Base-by-base conservation (phyloP, 2,797 vertebrate genomes). In the Gymnoscopelus microlampas region DNA sequence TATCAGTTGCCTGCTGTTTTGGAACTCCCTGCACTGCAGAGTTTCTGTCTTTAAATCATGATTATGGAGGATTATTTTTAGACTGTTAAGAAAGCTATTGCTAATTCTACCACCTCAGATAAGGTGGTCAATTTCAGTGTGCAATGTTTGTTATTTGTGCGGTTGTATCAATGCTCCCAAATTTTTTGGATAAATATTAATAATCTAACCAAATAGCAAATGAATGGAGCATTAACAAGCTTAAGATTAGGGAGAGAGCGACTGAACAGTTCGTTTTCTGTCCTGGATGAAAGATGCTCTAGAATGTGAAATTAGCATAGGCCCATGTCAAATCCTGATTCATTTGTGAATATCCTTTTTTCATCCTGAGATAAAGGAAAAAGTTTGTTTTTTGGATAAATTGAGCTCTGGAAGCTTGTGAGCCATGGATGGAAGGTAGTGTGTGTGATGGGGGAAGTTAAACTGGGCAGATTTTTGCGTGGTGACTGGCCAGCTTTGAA, bases 401-500 rank as follows among this genome's bases (percentile, higher is more conserved):
- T 83, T 72, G 47, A 68, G 69, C 39, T 80, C 73, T 53, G 51
- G 55, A 59, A 71, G 68, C 79, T 76, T 79, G 54, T 63, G 60
- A 84, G 74, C 73, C 77, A 79, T 71, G 73, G 32, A 60, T 53
- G 49, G 73, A 83, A 51, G 76, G 71, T 70, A 35, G 63, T 0
- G 47, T 48, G 63, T 0, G 47, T 48, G 64, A 72, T 8, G 39
- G 39, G 78, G 80, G 80, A 73, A 60, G 68, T 63, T 57, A 63
- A 72, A 80, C 73, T 76, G 75, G 82, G 83, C 82, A 78, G 63
- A 86, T 85, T 81, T 86, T 86, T 85, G 78, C 73, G 76, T 80
- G 81, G 79, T 90, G 87, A 91, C 88, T 82, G 83, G 84, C 72
- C 83, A 70, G 83, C 83, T 78, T 76, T 68, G 66, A 80, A 78